A percentile compares a stretch with the other conserved stretches of the same genome.
These are phyloP conservation scores for Eupithecia insigniata DNA, from an alignment of 2,888 invertebrate genomes.

Conservation along the genomic window DNA sequence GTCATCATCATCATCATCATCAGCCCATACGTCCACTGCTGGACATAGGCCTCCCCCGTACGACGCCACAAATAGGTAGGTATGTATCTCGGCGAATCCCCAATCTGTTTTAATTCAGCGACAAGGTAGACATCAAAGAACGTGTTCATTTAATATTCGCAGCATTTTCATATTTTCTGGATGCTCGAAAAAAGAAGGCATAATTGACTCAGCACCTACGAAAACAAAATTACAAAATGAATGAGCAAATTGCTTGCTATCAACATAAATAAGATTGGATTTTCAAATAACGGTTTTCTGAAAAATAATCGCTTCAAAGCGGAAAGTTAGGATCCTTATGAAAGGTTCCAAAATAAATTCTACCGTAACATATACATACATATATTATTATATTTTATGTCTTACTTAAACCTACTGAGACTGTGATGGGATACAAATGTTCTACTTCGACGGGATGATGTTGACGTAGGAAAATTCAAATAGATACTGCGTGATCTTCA, in stretches of 20 bases:
- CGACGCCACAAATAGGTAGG: no score
- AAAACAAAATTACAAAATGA: constrained; percentile 7
- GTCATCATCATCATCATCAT: no score
- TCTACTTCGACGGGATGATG: not conserved
- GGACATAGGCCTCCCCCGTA: no score
- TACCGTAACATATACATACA: not conserved
- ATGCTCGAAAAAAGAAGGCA: constrained; percentile 11
- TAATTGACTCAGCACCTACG: constrained; percentile 17
- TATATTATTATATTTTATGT: not conserved
- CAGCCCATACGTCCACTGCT: no score
- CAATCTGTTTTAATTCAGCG: constrained; percentile 44
- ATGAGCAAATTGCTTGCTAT: constrained; percentile 6
- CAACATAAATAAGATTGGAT: constrained; percentile 8
- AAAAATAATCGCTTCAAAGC: not conserved
- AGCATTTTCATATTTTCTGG: constrained; percentile 33
- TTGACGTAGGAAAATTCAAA: no score
- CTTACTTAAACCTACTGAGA: not conserved
- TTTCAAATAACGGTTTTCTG: constrained; percentile 4
- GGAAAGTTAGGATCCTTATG: not conserved
- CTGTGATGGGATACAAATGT: not conserved
- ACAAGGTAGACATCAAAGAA: constrained; percentile 39
- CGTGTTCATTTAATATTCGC: constrained; percentile 39
- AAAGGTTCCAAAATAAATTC: not conserved
- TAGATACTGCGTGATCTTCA: not conserved
- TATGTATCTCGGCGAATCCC: constrained; percentile 36